Evolutionary conservation across 1,140 invertebrate genomes (phyloP).

Genomic region (Charaxes varanes): DNA sequence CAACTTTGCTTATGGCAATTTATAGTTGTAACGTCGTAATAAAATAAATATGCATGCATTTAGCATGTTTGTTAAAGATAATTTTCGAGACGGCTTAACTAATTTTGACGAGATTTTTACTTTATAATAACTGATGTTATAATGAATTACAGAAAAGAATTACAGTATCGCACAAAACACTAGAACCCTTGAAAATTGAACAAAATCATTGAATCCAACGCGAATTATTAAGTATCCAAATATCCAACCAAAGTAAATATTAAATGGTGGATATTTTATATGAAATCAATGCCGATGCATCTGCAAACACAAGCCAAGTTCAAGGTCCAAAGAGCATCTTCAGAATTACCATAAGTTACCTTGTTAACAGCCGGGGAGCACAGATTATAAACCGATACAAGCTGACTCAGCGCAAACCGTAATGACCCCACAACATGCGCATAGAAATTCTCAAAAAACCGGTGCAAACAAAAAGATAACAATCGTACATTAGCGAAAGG

Average conservation of each 20-base stretch:
- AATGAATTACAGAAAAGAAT: no score
- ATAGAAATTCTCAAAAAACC: slow-evolving; percentile 36
- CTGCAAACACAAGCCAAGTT: background rate
- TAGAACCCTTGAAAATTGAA: no score
- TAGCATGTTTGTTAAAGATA: no score
- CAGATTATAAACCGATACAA: slow-evolving; percentile 30
- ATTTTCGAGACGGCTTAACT: no score
- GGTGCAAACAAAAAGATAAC: slow-evolving; percentile 52
- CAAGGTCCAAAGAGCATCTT: slow-evolving; percentile 3
- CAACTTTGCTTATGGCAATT: background rate
- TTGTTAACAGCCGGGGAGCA: slow-evolving; percentile 37
- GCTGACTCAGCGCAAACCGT: slow-evolving; percentile 38
- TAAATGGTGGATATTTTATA: background rate
- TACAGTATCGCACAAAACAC: no score
- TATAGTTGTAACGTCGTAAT: no score
- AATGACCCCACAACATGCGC: slow-evolving; percentile 30
- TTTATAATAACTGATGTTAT: no score
- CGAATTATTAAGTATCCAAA: no score
- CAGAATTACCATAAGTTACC: slow-evolving; percentile 10
- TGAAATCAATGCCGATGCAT: background rate
- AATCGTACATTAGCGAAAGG: slow-evolving; percentile 49
- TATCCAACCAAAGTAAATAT: no score
- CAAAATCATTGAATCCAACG: no score
- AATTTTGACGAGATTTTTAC: no score
- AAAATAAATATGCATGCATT: no score